phyloP scores from a whole-genome alignment of 2,797 vertebrate species.

The Pangasius macronema region DNA sequence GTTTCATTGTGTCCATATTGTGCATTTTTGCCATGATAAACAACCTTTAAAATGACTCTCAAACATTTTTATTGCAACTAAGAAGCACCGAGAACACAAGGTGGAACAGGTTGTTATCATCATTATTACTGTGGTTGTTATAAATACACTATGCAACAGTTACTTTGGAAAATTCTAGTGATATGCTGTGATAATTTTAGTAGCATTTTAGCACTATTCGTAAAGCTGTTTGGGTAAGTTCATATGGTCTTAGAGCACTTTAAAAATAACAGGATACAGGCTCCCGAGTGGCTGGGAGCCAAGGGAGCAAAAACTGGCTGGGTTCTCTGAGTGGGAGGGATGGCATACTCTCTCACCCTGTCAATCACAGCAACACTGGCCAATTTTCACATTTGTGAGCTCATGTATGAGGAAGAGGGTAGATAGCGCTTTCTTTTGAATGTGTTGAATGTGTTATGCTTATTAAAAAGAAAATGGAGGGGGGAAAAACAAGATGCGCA shows the following conservation, averaged over 20 bases:
- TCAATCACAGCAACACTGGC: neutral
- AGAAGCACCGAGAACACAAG: neutral
- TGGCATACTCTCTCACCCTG: neutral
- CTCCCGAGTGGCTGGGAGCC: neutral
- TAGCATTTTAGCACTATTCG: neutral
- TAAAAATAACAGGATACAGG: slow-evolving; percentile 25
- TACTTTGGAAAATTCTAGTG: neutral
- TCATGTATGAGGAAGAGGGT: neutral
- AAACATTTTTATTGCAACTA: neutral
- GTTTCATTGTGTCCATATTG: neutral
- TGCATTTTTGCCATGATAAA: neutral
- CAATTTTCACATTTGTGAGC: neutral
- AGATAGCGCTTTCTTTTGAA: neutral
- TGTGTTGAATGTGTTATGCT: neutral
- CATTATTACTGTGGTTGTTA: neutral
- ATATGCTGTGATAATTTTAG: neutral
- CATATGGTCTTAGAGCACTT: slow-evolving; percentile 18
- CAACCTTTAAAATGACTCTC: neutral
- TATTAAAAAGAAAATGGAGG: neutral
- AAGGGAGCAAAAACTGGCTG: slow-evolving; percentile 11
- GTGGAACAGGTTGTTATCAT: neutral
- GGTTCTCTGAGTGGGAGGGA: slow-evolving; percentile 1
- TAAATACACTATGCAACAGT: neutral
- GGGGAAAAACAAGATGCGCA: neutral
- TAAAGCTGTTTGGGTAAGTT: slow-evolving; percentile 5